Evolutionary conservation across 2,113 vertebrate genomes (phyloP).

Genomic region (Brachyhypopomus occidentalis): DNA sequence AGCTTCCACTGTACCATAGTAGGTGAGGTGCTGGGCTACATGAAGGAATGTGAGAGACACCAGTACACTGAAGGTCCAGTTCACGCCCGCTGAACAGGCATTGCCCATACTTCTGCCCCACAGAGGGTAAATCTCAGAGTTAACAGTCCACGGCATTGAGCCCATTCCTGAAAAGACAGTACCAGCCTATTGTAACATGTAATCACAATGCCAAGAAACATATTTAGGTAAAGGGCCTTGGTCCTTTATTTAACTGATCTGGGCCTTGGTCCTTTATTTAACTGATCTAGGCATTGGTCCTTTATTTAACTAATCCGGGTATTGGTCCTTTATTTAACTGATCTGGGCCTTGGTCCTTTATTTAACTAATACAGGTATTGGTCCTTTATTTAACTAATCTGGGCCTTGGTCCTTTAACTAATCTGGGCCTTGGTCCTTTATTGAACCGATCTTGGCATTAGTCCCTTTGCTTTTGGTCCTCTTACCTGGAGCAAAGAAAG

Average conservation of each 20-base stretch:
- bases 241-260: too few species aligned
- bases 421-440: too few species aligned
- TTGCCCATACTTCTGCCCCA: constrained; percentile 99
- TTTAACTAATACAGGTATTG: too few species aligned
- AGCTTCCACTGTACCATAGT: constrained; percentile 80
- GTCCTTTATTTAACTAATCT: too few species aligned
- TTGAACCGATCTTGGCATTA: neutral
- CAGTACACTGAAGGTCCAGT: constrained; percentile 95
- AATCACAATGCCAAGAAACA: neutral
- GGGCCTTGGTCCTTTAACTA: too few species aligned
- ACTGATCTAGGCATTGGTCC: too few species aligned
- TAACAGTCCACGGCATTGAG: constrained; percentile 98
- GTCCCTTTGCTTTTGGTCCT: neutral
- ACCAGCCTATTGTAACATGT: neutral
- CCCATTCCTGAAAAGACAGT: constrained; percentile 83
- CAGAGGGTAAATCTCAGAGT: constrained; percentile 97
- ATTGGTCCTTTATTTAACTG: too few species aligned
- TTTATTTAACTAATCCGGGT: too few species aligned
- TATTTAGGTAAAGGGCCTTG: neutral
- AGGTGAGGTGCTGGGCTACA: constrained; percentile 90
- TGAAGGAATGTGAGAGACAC: constrained; percentile 96
- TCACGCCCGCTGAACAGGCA: constrained; percentile 91
- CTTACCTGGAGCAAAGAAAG: constrained; percentile 93
- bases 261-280: too few species aligned
- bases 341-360: too few species aligned